These are phyloP conservation scores for Anastatus disparis DNA, from an alignment of 1,140 invertebrate species.

Conservation along the genomic window DNA sequence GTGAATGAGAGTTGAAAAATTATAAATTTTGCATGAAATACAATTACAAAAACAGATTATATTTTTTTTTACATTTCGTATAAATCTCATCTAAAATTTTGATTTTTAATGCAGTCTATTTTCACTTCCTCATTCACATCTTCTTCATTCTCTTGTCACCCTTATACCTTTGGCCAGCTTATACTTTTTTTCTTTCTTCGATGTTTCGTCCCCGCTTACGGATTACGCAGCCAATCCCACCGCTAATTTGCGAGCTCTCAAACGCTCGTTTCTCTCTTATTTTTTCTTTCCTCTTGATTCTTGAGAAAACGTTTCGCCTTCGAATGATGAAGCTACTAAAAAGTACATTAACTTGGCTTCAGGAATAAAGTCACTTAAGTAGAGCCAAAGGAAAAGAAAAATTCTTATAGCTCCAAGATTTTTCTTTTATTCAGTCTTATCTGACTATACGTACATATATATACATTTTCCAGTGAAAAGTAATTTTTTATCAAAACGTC, in stretches of 20 bases:
- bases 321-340: constrained; percentile 15
- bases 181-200: constrained; percentile 31
- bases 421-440: constrained; percentile 24
- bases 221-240: constrained; percentile 64
- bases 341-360: constrained; percentile 41
- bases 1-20: background rate
- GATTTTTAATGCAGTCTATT: background rate
- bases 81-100: too few relatives aligned
- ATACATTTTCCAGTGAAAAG: background rate
- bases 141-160: background rate
- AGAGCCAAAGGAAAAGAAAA: background rate
- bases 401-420: constrained; percentile 29
- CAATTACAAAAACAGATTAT: background rate
- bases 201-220: constrained; percentile 52
- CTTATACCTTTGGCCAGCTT: constrained; percentile 6
- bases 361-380: constrained; percentile 42
- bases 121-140: background rate
- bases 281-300: constrained; percentile 32
- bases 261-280: constrained; percentile 45
- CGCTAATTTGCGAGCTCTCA: constrained; percentile 65
- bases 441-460: background rate
- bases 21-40: background rate
- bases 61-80: too few relatives aligned
- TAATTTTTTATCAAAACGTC: constrained; percentile 30
- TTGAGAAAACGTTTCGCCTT: constrained; percentile 27